Base-by-base conservation (phyloP, 2,113 vertebrate genomes). In the Sardina pilchardus region DNA sequence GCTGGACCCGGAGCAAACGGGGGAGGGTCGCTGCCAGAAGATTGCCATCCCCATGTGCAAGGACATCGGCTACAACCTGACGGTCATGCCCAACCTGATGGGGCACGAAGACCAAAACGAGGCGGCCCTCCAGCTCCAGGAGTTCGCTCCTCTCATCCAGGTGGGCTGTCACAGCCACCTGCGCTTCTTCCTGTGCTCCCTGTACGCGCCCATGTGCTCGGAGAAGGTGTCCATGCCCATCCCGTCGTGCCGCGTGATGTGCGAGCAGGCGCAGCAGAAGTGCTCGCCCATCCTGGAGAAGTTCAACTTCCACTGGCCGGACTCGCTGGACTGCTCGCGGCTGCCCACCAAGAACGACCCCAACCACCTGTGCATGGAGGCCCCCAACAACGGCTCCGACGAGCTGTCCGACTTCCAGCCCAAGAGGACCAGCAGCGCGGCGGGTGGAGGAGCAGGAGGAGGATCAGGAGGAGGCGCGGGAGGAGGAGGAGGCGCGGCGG, bases 41-140 rank as follows among this genome's bases (percentile, higher is more conserved):
- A 96, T 99, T 4, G 96, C 93, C 67, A 99, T 99, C 94, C 97
- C 98, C 47, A 96, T 97, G 95, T 99, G 98, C 89, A 97, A 96
- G 91, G 98, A 98, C 89, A 99, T 99, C 0, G 98, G 98, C 90
- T 99, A 99, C 94, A 99, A 99, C 94, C 96, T 95, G 95, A 99
- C 98, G 0, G 95, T 97, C 83, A 97, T 98, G 97, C 97, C 97
- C 24, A 98, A 98, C 88, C 93, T 97, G 9, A 97, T 98, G 97
- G 96, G 96, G 12, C 96, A 98, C 7, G 96, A 97, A 90, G 94
- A 96, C 90, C 97, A 98, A 85, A 93, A 94, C 10, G 97, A 98
- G 87, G 97, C 97, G 0, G 96, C 96, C 36, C 96, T 98, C 81
- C 96, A 97, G 90, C 95, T 98, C 85, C 96, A 97, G n/a, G 97